phyloP scores from a whole-genome alignment of 2,888 invertebrate species.

The Proisotoma minuta region DNA sequence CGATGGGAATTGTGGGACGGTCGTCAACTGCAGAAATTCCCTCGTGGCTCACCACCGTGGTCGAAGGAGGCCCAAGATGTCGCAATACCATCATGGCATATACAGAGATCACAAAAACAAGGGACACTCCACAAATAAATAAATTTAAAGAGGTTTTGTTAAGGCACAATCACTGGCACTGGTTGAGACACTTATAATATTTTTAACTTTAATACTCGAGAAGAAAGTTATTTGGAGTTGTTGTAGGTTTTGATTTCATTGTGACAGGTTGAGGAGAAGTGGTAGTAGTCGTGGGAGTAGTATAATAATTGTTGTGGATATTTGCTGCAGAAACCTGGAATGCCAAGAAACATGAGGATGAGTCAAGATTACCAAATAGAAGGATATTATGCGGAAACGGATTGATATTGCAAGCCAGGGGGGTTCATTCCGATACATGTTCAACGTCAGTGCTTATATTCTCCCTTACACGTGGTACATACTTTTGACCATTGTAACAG shows the following conservation, averaged over 20 bases:
- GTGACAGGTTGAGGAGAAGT: neutral
- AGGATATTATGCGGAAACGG: neutral
- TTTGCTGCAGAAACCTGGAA: neutral
- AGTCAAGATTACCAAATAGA: neutral
- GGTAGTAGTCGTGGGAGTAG: neutral
- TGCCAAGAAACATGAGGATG: neutral
- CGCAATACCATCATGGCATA: slow-evolving; percentile 48
- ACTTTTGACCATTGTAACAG: slow-evolving; percentile 21
- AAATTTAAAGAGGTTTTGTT: no score
- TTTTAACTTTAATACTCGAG: neutral
- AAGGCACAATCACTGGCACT: neutral
- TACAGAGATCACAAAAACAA: neutral
- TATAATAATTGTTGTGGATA: no score
- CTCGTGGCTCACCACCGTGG: slow-evolving; percentile 36
- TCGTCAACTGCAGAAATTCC: slow-evolving; percentile 35
- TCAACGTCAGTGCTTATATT: neutral
- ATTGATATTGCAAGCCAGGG: no score
- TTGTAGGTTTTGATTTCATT: neutral
- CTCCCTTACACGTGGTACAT: slow-evolving; percentile 10
- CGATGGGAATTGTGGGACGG: slow-evolving; percentile 41
- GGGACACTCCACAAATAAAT: no score
- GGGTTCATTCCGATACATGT: no score
- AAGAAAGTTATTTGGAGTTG: neutral
- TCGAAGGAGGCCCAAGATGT: slow-evolving; percentile 42
- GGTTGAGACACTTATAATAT: neutral